Conservation (phyloP, 1,140 invertebrate genomes). For the Rhagoletis zephyria region DNA sequence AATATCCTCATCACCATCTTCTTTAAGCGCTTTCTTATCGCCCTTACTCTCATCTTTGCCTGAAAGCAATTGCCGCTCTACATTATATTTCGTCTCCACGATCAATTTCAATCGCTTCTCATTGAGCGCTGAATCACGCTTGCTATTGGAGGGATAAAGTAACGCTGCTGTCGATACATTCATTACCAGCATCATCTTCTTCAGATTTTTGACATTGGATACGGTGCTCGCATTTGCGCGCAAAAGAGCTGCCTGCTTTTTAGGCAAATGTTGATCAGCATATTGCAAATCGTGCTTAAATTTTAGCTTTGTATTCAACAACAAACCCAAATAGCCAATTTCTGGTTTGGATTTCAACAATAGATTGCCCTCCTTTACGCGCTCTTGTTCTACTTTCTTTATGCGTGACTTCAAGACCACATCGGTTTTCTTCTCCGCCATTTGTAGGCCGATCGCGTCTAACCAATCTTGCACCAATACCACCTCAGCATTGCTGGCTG, state of each 20-base stretch:
- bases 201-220: neutral
- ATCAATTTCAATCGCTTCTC: slow-evolving; percentile 2
- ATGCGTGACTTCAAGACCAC: slow-evolving; percentile 10
- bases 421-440: neutral
- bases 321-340: slow-evolving; percentile 9
- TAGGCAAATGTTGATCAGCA: neutral
- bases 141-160: neutral
- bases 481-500: neutral
- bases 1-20: neutral
- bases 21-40: neutral
- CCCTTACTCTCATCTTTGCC: neutral
- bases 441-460: neutral
- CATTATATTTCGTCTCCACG: slow-evolving; percentile 6
- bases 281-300: slow-evolving; percentile 30
- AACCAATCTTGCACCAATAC: slow-evolving; percentile 18
- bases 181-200: neutral
- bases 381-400: slow-evolving; percentile 29
- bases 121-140: neutral
- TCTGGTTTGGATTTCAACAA: neutral
- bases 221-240: neutral
- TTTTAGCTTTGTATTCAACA: slow-evolving; percentile 24
- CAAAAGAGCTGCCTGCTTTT: neutral
- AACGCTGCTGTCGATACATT: slow-evolving; percentile 35
- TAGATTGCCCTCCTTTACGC: neutral
- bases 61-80: neutral